Base-by-base conservation (phyloP, 23 tunicate species). In the Corella eumyota region DNA sequence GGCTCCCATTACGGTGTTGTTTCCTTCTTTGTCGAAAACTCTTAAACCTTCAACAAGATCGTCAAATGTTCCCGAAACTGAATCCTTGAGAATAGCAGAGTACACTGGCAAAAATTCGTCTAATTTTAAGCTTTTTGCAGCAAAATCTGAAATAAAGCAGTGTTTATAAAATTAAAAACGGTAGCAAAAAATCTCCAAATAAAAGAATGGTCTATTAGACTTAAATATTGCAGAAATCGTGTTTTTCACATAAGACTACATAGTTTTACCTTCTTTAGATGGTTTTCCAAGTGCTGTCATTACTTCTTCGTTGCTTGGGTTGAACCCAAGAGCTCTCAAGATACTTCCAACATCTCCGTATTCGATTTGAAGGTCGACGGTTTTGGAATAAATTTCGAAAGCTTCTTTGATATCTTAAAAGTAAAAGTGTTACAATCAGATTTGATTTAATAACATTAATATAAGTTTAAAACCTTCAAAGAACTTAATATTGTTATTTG, bases 201-300 rank as follows among this genome's bases (percentile, higher is more conserved):
- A n/a, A n/a, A n/a, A n/a, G n/a, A n/a, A n/a, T n/a, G n/a, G n/a
- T n/a, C n/a, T n/a, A n/a, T n/a, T n/a, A n/a, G n/a, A n/a, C n/a
- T n/a, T n/a, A n/a, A n/a, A n/a, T n/a, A n/a, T n/a, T n/a, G n/a
- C n/a, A n/a, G n/a, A n/a, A n/a, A n/a, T n/a, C n/a, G n/a, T n/a
- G n/a, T n/a, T n/a, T n/a, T n/a, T n/a, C n/a, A n/a, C n/a, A n/a
- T n/a, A n/a, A n/a, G n/a, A n/a, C n/a, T n/a, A n/a, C n/a, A n/a
- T n/a, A n/a, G n/a, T n/a, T n/a, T n/a, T 13, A 68, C 73, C 84
- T 68, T 77, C 84, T 34, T 77, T 77, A 24, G 73, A 57, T 25
- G 84, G 84, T 6, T 59, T 47, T 48, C 75, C 75, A 2, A 77
- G 61, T 34, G 48, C 2, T 30, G 60, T 71, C 7, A 45, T 31